Evolutionary conservation across 2,113 vertebrate species (phyloP).

Genomic region (Ramphastos sulfuratus): DNA sequence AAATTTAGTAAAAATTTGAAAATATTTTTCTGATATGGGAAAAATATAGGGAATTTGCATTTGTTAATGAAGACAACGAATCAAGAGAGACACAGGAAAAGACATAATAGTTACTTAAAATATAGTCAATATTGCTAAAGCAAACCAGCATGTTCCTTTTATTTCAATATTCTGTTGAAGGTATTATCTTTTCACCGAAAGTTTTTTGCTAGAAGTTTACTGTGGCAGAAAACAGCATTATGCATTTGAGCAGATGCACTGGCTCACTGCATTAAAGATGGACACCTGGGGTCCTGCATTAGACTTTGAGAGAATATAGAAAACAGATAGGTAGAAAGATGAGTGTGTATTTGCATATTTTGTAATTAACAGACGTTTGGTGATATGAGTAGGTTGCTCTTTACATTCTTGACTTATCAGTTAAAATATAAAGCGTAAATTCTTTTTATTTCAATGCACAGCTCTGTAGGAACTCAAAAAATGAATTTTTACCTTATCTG

Average conservation of each 20-base stretch:
- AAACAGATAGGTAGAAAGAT: neutral
- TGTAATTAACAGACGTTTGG: neutral
- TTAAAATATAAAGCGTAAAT: neutral
- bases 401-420: neutral
- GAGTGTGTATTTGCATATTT: neutral
- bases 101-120: neutral
- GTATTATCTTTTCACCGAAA: neutral
- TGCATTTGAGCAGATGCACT: conserved; percentile 8
- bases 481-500: neutral
- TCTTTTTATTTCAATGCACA: neutral
- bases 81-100: neutral
- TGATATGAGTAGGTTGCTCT: neutral
- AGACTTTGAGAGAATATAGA: neutral
- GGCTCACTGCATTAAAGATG: neutral
- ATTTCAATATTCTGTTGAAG: neutral
- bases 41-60: neutral
- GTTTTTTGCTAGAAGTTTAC: neutral
- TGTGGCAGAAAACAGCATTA: conserved; percentile 42
- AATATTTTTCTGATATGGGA: neutral
- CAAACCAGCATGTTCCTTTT: neutral
- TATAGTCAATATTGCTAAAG: neutral
- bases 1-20: neutral
- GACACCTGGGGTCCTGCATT: conserved; percentile 22
- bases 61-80: neutral
- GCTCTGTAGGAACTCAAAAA: neutral